Evolutionary conservation across 2,888 invertebrate genomes (phyloP).

Genomic region (Ceraclea dissimilis): DNA sequence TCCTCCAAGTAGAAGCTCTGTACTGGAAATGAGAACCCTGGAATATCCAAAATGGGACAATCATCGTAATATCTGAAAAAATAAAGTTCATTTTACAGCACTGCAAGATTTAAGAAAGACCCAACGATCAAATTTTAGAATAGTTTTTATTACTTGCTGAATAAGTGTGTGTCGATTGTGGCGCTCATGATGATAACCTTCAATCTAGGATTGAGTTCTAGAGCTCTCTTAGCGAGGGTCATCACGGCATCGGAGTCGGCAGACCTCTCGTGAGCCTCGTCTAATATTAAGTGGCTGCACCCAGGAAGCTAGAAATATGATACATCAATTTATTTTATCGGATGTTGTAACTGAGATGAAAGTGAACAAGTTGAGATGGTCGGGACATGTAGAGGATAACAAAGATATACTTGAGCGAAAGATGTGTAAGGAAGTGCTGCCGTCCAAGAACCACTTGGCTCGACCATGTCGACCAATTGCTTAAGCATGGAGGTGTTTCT

Average conservation of each 20-base stretch:
- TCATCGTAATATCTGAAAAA: conserved; percentile 38
- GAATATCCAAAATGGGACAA: conserved; percentile 45
- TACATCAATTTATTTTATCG: too few species aligned
- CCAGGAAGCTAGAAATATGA: conserved; percentile 36
- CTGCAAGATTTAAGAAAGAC: too few species aligned
- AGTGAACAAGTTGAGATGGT: too few species aligned
- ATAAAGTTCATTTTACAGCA: too few species aligned
- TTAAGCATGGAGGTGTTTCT: too few species aligned
- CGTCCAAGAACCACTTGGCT: too few species aligned
- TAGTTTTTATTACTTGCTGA: conserved; percentile 53
- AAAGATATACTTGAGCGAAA: background rate
- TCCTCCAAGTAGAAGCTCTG: conserved; percentile 50
- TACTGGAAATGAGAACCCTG: conserved; percentile 56
- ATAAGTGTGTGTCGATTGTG: conserved; percentile 55
- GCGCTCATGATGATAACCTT: conserved; percentile 67
- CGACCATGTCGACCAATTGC: too few species aligned
- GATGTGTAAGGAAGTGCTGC: too few species aligned
- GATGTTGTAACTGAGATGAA: background rate
- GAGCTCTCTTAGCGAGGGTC: conserved; percentile 49
- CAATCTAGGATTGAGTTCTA: conserved; percentile 46
- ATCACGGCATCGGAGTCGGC: conserved; percentile 61
- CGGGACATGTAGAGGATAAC: conserved; percentile 22
- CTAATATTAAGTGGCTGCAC: conserved; percentile 60
- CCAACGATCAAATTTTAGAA: too few species aligned
- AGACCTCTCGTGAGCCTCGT: conserved; percentile 68